These are phyloP conservation scores for Agapostemon virescens DNA, from an alignment of 2,888 invertebrate genomes.

Conservation along the genomic window DNA sequence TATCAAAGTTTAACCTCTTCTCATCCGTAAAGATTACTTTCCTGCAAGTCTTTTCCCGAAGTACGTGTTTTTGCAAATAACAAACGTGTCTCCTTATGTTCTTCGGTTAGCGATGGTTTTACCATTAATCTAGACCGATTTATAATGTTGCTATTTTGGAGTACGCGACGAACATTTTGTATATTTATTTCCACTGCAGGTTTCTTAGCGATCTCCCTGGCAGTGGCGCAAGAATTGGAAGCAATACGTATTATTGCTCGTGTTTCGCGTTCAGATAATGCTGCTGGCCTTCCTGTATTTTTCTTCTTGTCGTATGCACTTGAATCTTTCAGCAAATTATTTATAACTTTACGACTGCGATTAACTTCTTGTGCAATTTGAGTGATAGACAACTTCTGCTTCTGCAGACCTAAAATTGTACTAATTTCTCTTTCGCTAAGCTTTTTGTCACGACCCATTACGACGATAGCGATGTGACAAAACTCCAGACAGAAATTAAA, in stretches of 20 bases:
- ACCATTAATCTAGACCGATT: neutral
- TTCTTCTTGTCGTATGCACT: neutral
- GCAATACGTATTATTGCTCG: conserved; percentile 3
- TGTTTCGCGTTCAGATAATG: too few species aligned
- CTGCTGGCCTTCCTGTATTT: neutral
- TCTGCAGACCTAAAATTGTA: conserved; percentile 1
- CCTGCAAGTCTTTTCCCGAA: too few species aligned
- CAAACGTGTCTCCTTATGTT: neutral
- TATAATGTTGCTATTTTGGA: conserved; percentile 6
- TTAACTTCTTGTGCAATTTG: neutral
- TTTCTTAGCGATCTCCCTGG: conserved; percentile 5
- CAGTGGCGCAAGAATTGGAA: neutral
- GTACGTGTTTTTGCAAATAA: too few species aligned
- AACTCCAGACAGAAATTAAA: too few species aligned
- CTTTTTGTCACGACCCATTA: conserved; percentile 6
- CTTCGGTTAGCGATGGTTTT: neutral
- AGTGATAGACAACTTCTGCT: neutral
- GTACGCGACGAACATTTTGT: conserved; percentile 14
- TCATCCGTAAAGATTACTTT: neutral
- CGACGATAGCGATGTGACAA: neutral
- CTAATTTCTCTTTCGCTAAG: conserved; percentile 15
- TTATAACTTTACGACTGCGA: neutral
- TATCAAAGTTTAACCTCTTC: too few species aligned
- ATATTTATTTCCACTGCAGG: conserved; percentile 2
- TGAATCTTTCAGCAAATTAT: neutral